These are phyloP conservation scores for Hiodon tergisus DNA, from an alignment of 2,113 vertebrate species.

Conservation along the genomic window DNA sequence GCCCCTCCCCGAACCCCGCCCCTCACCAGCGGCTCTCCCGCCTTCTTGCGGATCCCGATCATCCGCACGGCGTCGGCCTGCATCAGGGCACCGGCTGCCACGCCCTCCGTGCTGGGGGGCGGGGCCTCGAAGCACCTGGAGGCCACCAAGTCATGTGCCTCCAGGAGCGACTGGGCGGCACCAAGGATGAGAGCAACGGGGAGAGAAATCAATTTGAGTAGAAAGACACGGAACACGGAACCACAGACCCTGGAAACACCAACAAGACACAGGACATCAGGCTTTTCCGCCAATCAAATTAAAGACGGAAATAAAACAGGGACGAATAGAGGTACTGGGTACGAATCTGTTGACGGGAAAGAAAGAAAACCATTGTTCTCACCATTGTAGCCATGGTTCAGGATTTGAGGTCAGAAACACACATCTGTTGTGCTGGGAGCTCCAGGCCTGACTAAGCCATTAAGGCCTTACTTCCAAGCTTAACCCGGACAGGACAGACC, in stretches of 20 bases:
- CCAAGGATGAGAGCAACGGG: neutral
- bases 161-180: conserved; percentile 78
- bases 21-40: conserved; percentile 88
- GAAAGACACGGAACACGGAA: neutral
- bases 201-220: neutral
- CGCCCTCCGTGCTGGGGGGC: conserved; percentile 73
- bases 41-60: conserved; percentile 96
- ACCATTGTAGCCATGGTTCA: conserved; percentile 12
- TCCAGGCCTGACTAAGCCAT: conserved; percentile 41
- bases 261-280: neutral
- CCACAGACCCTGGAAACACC: neutral
- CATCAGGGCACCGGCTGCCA: conserved; percentile 70
- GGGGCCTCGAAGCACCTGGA: conserved; percentile 91
- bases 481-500: conserved; percentile 30
- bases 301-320: no score
- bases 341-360: neutral
- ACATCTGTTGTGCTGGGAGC: conserved; percentile 10
- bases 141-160: conserved; percentile 95
- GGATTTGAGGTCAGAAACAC: conserved; percentile 10
- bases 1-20: neutral
- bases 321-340: no score
- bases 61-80: conserved; percentile 94
- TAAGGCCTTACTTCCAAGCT: conserved; percentile 51
- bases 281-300: no score
- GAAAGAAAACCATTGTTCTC: conserved; percentile 12